Percentiles rank a stretch among this genome's conserved stretches.
Evolutionary conservation across 2,797 vertebrate genomes (phyloP).

Genomic region (Jordanella pulchra): DNA sequence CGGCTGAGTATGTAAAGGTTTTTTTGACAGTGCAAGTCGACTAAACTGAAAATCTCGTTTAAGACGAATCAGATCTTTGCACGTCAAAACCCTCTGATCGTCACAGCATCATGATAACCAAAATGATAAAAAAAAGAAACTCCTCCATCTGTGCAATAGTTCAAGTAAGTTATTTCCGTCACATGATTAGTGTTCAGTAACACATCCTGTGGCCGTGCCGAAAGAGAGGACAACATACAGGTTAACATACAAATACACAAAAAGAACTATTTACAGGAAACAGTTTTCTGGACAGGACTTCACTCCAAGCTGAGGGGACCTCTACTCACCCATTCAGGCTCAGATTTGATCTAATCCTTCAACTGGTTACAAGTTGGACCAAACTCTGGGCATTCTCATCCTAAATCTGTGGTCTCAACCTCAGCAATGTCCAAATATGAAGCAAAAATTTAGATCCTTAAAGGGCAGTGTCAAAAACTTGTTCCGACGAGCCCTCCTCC

Average conservation of each 20-base stretch:
- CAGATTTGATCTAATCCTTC: conserved; percentile 66
- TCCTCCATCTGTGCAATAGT: conserved; percentile 72
- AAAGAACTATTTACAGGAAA: conserved; percentile 69
- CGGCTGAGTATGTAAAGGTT: conserved; percentile 55
- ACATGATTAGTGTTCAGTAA: conserved; percentile 65
- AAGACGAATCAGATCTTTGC: conserved; percentile 68
- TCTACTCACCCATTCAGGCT: conserved; percentile 68
- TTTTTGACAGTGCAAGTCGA: conserved; percentile 52
- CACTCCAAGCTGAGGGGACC: conserved; percentile 52
- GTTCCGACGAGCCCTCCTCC: conserved; percentile 85
- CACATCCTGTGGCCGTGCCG: conserved; percentile 64
- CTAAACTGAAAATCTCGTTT: conserved; percentile 40
- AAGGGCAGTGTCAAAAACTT: conserved; percentile 89
- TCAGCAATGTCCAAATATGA: conserved; percentile 60
- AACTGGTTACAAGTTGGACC: conserved; percentile 62
- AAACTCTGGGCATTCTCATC: conserved; percentile 52
- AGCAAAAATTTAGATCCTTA: conserved; percentile 68
- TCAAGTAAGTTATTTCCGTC: conserved; percentile 79
- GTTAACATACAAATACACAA: conserved; percentile 70
- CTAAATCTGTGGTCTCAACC: conserved; percentile 56
- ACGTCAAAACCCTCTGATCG: conserved; percentile 66
- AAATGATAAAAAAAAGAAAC: conserved; percentile 60
- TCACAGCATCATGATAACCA: conserved; percentile 51
- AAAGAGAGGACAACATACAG: conserved; percentile 69
- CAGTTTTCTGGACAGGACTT: conserved; percentile 55